A percentile compares a stretch with the other conserved stretches of the same genome.
Evolutionary conservation across 2,797 vertebrate species (phyloP).

Genomic region (Sebastes cheni): DNA sequence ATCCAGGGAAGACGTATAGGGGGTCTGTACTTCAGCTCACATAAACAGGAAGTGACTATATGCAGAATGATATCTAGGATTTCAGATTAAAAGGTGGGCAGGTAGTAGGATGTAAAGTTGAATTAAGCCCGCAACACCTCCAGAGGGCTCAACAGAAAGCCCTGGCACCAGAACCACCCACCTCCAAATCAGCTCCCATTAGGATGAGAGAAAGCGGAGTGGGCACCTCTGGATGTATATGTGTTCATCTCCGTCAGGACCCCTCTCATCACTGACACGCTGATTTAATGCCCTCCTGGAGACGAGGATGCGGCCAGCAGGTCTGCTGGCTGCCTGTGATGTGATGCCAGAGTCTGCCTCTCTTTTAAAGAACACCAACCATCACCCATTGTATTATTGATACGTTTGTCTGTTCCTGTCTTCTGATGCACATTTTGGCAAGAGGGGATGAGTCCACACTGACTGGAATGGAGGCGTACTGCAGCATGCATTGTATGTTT

Average conservation of each 20-base stretch:
- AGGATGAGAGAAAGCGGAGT: background rate
- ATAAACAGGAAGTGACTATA: conserved; percentile 1
- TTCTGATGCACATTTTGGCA: background rate
- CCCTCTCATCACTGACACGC: conserved; percentile 1
- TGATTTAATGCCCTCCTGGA: background rate
- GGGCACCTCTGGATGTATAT: conserved; percentile 1
- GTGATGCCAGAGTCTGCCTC: background rate
- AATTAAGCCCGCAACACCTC: conserved; percentile 4
- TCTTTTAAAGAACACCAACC: background rate
- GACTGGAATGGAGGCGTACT: background rate
- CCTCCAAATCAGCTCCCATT: conserved; percentile 14
- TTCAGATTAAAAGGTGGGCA: conserved; percentile 17
- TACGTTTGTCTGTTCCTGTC: background rate
- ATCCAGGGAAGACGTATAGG: background rate
- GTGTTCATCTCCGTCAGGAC: background rate
- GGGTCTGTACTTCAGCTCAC: background rate
- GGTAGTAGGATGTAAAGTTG: background rate
- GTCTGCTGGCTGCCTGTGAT: background rate
- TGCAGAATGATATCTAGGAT: background rate
- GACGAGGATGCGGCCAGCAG: background rate
- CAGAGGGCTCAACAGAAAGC: conserved; percentile 4
- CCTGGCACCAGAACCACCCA: conserved; percentile 6
- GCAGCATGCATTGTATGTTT: background rate
- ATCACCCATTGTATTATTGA: background rate
- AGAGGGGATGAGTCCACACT: background rate